These are phyloP conservation scores for Nomada goodeniana DNA, from an alignment of 2,888 invertebrate species.

Conservation along the genomic window DNA sequence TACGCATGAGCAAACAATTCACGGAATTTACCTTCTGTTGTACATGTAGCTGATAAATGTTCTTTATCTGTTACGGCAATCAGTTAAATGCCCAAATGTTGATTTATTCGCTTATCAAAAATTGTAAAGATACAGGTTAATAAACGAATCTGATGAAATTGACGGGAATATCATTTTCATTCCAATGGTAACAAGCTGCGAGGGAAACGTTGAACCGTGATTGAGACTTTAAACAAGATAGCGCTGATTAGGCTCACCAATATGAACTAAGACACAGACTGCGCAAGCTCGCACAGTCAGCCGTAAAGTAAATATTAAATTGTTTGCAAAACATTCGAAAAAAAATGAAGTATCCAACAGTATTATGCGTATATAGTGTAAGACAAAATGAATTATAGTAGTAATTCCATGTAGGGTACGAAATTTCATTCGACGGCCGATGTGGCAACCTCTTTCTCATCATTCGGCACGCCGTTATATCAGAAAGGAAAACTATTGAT, in stretches of 20 bases:
- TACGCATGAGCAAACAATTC: not conserved
- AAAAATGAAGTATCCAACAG: not conserved
- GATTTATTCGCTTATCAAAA: not conserved
- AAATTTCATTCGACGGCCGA: too few species aligned
- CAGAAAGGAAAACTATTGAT: too few species aligned
- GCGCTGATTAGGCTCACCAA: conserved; percentile 30
- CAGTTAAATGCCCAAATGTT: not conserved
- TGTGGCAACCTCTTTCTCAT: too few species aligned
- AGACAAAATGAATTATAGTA: too few species aligned
- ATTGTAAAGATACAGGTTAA: not conserved
- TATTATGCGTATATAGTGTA: not conserved
- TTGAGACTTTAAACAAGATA: conserved; percentile 48
- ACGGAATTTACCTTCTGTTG: not conserved
- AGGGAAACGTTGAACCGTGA: conserved; percentile 34
- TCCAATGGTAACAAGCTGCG: conserved; percentile 9
- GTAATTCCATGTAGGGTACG: too few species aligned
- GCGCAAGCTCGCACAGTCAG: conserved; percentile 16
- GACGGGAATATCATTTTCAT: conserved; percentile 8
- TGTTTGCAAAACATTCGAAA: not conserved
- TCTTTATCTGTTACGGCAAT: not conserved
- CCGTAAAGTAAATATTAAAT: not conserved
- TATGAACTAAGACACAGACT: conserved; percentile 37
- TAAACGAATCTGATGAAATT: not conserved
- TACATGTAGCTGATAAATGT: not conserved
- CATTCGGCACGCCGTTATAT: too few species aligned